phyloP scores from a whole-genome alignment of 2,888 invertebrate species.

The Sylvicola cinctus region DNA sequence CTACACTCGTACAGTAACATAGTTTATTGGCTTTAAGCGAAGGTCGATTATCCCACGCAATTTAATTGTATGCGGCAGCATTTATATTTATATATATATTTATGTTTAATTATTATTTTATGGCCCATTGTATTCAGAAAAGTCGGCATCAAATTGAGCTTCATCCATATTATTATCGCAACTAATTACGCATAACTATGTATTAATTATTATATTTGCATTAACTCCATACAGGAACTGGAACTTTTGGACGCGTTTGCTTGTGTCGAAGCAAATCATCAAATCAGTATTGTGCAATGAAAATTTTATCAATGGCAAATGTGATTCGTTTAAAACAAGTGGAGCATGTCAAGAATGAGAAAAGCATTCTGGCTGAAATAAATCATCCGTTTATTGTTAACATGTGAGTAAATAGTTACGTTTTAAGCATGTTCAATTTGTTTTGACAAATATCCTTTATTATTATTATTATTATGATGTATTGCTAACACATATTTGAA shows the following conservation, averaged over 20 bases:
- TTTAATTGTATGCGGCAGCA: too few relatives aligned
- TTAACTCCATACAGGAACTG: conserved; percentile 84
- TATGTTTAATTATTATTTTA: too few relatives aligned
- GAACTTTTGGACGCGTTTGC: conserved; percentile 90
- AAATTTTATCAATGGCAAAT: conserved; percentile 81
- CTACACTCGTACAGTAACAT: too few relatives aligned
- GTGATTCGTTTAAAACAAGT: conserved; percentile 89
- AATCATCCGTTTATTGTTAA: conserved; percentile 93
- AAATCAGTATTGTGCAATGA: conserved; percentile 75
- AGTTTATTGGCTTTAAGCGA: too few relatives aligned
- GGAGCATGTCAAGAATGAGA: conserved; percentile 95
- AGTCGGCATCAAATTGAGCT: too few relatives aligned
- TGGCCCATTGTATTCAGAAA: too few relatives aligned
- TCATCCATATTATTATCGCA: too few relatives aligned
- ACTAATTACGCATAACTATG: too few relatives aligned
- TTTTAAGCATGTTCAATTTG: background rate
- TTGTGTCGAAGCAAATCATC: conserved; percentile 67
- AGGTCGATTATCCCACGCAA: too few relatives aligned
- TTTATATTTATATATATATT: too few relatives aligned
- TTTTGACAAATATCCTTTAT: too few relatives aligned
- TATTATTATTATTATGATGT: background rate
- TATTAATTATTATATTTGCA: too few relatives aligned
- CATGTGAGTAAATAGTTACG: conserved; percentile 39
- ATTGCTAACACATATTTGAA: background rate
- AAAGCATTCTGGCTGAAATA: conserved; percentile 74